phyloP scores from a whole-genome alignment of 2,888 invertebrate genomes.

The Synanthedon formicaeformis region DNA sequence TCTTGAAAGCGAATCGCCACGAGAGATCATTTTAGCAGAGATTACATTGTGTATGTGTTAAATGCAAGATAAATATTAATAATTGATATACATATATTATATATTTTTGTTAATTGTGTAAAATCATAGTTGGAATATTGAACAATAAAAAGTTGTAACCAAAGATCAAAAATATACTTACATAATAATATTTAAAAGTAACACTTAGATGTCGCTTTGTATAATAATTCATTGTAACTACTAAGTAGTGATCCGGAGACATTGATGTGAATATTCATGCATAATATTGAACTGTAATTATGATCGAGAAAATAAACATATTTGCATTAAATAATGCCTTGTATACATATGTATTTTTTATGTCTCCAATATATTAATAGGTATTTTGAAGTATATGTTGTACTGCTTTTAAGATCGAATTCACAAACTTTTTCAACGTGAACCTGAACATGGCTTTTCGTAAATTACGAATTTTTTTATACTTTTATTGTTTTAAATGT shows the following conservation, averaged over 20 bases:
- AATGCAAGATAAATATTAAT: not conserved
- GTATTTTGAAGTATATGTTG: no score
- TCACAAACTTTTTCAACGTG: no score
- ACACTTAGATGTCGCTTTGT: not conserved
- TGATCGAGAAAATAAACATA: no score
- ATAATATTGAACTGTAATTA: no score
- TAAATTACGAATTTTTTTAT: no score
- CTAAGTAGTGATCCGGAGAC: not conserved
- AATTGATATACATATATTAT: not conserved
- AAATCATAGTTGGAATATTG: not conserved
- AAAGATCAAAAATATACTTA: slow-evolving; percentile 1
- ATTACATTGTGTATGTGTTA: not conserved
- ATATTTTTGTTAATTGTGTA: not conserved
- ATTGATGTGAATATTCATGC: no score
- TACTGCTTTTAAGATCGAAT: no score
- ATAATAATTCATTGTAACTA: not conserved
- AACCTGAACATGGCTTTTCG: no score
- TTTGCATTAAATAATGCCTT: no score
- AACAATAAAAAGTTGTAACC: slow-evolving; percentile 1
- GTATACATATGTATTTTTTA: no score
- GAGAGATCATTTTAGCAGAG: not conserved
- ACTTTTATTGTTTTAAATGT: no score
- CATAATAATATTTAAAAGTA: not conserved
- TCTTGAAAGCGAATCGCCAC: not conserved
- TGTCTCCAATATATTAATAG: no score